phyloP scores from a whole-genome alignment of 2,888 invertebrate species.

The Gordius sp. region DNA sequence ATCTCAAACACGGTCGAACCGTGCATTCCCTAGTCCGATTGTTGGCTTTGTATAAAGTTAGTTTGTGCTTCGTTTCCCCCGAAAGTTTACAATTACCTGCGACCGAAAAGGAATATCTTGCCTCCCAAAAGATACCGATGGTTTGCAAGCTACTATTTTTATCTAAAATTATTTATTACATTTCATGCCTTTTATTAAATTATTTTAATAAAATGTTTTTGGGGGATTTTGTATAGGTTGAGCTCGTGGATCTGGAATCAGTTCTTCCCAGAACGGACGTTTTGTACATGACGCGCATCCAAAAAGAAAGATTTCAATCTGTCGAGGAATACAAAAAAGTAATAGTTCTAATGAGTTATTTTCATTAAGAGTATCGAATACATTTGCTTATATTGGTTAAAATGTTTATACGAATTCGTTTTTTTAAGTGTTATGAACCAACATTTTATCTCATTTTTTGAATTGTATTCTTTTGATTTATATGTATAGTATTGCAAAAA shows the following conservation, averaged over 20 bases:
- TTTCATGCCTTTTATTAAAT: neutral
- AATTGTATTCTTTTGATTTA: too few species aligned
- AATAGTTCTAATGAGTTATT: too few species aligned
- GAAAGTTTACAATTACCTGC: slow-evolving; percentile 63
- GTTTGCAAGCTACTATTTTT: slow-evolving; percentile 22
- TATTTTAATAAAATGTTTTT: neutral
- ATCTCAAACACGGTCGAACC: slow-evolving; percentile 82
- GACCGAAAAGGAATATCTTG: slow-evolving; percentile 50
- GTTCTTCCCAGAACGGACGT: slow-evolving; percentile 78
- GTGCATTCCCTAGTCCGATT: slow-evolving; percentile 84
- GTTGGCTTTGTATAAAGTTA: slow-evolving; percentile 70
- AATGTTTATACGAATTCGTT: too few species aligned
- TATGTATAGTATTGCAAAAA: too few species aligned
- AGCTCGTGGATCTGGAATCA: slow-evolving; percentile 40
- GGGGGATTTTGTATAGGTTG: slow-evolving; percentile 20
- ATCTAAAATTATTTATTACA: neutral
- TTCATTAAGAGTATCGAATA: too few species aligned
- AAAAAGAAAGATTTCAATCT: slow-evolving; percentile 59
- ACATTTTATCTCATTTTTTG: too few species aligned
- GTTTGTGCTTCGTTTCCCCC: slow-evolving; percentile 67
- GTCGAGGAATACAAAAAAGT: slow-evolving; percentile 62
- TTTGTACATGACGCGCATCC: slow-evolving; percentile 88
- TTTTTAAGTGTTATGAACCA: too few species aligned
- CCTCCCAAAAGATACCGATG: slow-evolving; percentile 50
- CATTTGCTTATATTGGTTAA: too few species aligned